Base-by-base conservation (phyloP, 2,888 invertebrate genomes). In the Dorcus hopei region DNA sequence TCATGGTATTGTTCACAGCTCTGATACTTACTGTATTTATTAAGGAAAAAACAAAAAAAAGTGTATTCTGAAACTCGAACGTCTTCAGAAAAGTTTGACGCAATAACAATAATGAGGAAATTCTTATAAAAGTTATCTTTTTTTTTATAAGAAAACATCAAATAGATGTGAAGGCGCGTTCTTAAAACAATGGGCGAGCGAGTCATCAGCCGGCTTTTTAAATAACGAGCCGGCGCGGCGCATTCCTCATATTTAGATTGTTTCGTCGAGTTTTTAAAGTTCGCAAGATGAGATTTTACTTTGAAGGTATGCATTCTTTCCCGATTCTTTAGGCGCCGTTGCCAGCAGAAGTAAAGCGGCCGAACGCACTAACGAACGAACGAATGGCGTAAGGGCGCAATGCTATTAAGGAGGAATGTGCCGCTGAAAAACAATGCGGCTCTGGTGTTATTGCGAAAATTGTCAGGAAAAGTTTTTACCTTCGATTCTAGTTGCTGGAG, bases 51-150 rank as follows among this genome's bases (percentile, higher is more conserved):
- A 26, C 26, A 26, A 26, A 33, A 33, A 33, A 33, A 33, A 33
- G 6, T 33, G 26, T 49, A 48, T 38, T 56, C 38, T 26, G 33
- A 59, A 52, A 42, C 38, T 52, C 39, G 45, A 14, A 62, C 61
- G 59, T 33, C 26, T 33, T 33, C 26, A 33, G 26, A 61, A 64
- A 63, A 62, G 69, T 68, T 68, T 6, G 26, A 33, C 26, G 26
- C 26, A 33, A 33, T 33, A 33, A 33, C 41, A 38, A 70, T 73
- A 74, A 74, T 74, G 73, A 75, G 70, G 72, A 72, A 76, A 75
- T 76, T 76, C 74, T 72, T 75, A 73, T 70, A 70, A 68, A 75
- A 74, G 73, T 75, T 73, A 67, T 69, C 69, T 69, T 70, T 71
- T 70, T 69, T 33, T 33, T 33, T 68, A 38, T 39, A 68, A 69